Evolutionary conservation across 2,797 vertebrate species (phyloP).

Genomic region (Spatula versicolor): DNA sequence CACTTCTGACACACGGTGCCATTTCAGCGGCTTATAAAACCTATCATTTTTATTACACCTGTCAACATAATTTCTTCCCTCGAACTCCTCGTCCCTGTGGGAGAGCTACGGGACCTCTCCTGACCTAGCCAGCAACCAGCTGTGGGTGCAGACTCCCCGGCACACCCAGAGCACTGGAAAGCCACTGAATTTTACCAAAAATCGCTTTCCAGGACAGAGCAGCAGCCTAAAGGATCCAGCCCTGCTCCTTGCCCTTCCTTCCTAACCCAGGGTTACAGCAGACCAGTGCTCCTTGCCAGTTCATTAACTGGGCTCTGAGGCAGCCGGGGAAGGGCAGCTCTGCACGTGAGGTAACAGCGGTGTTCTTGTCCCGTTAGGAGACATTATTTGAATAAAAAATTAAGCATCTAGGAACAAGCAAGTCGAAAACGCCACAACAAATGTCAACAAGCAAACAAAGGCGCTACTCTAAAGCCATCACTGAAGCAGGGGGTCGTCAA

Average conservation of each 20-base stretch:
- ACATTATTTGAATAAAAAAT: background rate
- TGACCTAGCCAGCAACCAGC: accelerated
- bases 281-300: accelerated
- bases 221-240: background rate
- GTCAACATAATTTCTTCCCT: background rate
- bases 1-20: background rate
- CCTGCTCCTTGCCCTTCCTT: background rate
- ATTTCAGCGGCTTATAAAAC: background rate
- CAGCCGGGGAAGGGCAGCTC: background rate
- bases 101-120: background rate
- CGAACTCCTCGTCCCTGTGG: background rate
- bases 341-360: accelerated
- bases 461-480: accelerated
- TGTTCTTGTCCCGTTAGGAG: background rate
- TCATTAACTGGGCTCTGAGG: background rate
- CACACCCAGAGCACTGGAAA: background rate
- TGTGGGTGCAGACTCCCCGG: background rate
- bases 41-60: background rate
- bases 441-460: accelerated
- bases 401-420: accelerated
- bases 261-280: background rate
- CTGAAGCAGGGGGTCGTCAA: accelerated
- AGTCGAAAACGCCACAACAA: accelerated
- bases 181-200: background rate
- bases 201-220: background rate